Base-by-base conservation (phyloP, 2,113 vertebrate species). In the Aleadryas rufinucha region DNA sequence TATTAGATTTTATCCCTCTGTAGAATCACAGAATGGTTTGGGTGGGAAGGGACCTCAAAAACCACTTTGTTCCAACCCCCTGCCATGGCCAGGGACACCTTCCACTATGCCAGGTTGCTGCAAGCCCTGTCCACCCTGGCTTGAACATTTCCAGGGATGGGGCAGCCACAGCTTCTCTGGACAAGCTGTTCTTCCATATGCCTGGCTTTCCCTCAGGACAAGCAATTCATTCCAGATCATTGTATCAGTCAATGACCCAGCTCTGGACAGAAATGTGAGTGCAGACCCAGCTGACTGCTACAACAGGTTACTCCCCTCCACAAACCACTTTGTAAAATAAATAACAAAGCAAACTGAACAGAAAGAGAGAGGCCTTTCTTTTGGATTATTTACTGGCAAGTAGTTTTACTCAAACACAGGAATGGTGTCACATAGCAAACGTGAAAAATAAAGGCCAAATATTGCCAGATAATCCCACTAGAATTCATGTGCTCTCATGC, bases 111-210 rank as follows among this genome's bases (percentile, higher is more conserved):
- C 70, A 83, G 54, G 30, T 1, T 61, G 41, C 54, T 76, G 70
- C 41, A 54, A 76, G n/a, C 11, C 26, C n/a, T 0, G 0, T 76
- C 79, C 79, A 83, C 1, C 54, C 26, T 35, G 47, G 70, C 26
- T 54, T 61, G 54, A 2, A n/a, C 35, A 33, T 64, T 47, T 13
- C 54, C 54, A 83, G 79, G 79, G 47, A 63, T 13, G 8, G n/a
- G 21, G 30, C 63, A 83, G 41, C 17, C 70, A 76, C 47, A 61
- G 70, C 17, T 68, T 5, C 54, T 47, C n/a, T 23, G 17, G 24
- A 8, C 54, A 89, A 89, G 28, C 54, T 90, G 63, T 3, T 50
- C 60, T 26, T 66, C 56, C 64, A 4, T 8, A 49, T 16, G 19
- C 27, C 41, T 85, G 44, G 2, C 3, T 63, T 52, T 54, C 64